Percentiles rank a stretch among this genome's conserved stretches.
Evolutionary conservation across 2,888 invertebrate genomes (phyloP).

Genomic region (Drosophila basisetae): DNA sequence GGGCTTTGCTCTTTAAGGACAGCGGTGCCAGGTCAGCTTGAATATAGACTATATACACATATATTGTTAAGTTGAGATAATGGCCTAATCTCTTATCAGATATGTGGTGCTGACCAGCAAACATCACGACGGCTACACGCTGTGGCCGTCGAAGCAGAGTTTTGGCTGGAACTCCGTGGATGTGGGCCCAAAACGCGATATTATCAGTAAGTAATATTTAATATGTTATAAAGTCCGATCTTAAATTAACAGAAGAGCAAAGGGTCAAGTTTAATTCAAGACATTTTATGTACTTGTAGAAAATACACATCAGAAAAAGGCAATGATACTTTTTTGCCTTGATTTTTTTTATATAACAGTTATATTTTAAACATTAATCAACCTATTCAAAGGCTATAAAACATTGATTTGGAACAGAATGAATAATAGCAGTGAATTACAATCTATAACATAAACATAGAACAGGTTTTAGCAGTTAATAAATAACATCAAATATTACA

Average conservation of each 20-base stretch:
- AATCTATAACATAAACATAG: no score
- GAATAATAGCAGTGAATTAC: no score
- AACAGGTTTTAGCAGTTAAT: no score
- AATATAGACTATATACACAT: not conserved
- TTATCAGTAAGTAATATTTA: constrained; percentile 87
- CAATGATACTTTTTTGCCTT: not conserved
- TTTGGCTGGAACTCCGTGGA: constrained; percentile 95
- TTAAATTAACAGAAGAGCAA: not conserved
- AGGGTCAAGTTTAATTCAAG: accelerated
- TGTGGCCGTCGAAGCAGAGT: constrained; percentile 93
- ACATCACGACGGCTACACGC: constrained; percentile 94
- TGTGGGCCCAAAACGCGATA: constrained; percentile 91
- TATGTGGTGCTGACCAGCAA: constrained; percentile 94
- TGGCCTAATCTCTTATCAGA: constrained; percentile 83
- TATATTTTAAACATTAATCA: no score
- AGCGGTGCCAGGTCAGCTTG: constrained; percentile 93
- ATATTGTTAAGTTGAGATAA: not conserved
- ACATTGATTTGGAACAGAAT: no score
- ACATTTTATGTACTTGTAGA: not conserved
- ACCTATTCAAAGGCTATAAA: no score
- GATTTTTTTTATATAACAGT: no score
- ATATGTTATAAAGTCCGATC: not conserved
- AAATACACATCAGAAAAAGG: not conserved
- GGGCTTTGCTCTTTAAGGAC: constrained; percentile 92
- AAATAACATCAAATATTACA: no score